Base-by-base conservation (phyloP, 2,797 vertebrate genomes). In the Tinamus major region DNA sequence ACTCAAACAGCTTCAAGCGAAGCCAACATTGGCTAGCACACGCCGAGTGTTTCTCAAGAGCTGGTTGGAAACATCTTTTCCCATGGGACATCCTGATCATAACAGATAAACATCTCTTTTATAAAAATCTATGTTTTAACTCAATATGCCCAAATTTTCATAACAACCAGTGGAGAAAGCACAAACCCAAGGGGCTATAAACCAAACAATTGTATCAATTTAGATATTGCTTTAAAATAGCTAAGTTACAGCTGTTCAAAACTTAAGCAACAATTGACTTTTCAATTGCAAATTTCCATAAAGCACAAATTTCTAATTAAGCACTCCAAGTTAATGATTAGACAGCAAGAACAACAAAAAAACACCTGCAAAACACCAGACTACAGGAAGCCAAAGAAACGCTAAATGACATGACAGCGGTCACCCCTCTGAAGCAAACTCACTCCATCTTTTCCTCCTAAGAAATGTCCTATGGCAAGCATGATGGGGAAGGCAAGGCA, bases 401-500 rank as follows among this genome's bases (percentile, higher is more conserved):
- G 14, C 33, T 59, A 46, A 49, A 29, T 5, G 29, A 18, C 1
- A 5, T 10, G 33, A 37, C 0, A 7, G 55, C 27, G 4, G 35
- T 37, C 16, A 20, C 17, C 5, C 9, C 63, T 27, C 41, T 13
- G 44, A 61, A 48, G 56, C 10, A 33, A 58, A 44, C 29, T 27
- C 26, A 37, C 56, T 46, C 39, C 21, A 49, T 49, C 23, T 3
- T 67, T 44, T 12, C 23, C 61, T 26, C 15, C 4, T 8, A 5
- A 5, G 4, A 7, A 1, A 3, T 5, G 13, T 33, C 12, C 31
- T 18, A 16, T 17, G n/a, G 21, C 2, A 5, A 31, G 39, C 13
- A 11, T 1, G 3, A 13, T 3, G n/a, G 10, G n/a, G 35, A 35
- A 19, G 1, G 42, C 41, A 35, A 79, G 42, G 21, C 10, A 72